A percentile compares a stretch with the other conserved stretches of the same genome.
Conservation (phyloP, 2,797 vertebrate genomes). For the Malacoraja senta region DNA sequence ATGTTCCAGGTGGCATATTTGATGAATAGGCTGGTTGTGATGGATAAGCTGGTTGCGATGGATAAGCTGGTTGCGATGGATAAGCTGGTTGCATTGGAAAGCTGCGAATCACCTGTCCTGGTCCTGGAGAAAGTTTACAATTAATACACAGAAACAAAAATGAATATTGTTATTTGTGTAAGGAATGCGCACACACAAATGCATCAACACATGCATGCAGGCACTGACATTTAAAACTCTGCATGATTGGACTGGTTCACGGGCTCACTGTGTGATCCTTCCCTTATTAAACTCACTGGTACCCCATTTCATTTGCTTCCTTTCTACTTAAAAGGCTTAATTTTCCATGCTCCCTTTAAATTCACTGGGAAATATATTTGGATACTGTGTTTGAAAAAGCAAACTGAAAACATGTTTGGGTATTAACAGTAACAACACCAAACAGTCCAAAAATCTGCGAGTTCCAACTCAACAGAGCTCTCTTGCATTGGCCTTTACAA, state of each 20-base stretch:
- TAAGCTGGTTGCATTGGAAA: conserved; percentile 1
- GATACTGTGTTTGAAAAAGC: no score
- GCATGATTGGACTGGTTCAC: neutral
- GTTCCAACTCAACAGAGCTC: no score
- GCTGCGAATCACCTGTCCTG: neutral
- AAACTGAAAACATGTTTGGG: no score
- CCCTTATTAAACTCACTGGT: no score
- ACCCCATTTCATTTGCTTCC: no score
- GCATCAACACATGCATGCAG: neutral
- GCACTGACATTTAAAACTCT: neutral
- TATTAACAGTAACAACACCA: no score
- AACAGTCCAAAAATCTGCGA: no score
- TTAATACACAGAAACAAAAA: neutral
- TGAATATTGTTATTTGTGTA: no score
- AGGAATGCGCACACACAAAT: neutral
- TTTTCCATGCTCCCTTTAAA: no score
- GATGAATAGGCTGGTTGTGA: neutral
- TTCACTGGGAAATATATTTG: no score
- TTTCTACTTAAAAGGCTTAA: no score
- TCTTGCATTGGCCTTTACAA: no score
- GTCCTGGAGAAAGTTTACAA: neutral
- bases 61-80: neutral
- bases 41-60: neutral
- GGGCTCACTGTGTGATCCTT: neutral
- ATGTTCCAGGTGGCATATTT: neutral